Percentiles rank a stretch among this genome's conserved stretches.
phyloP scores from a whole-genome alignment of 2,797 vertebrate genomes.

The Hippopotamyrus pictus region DNA sequence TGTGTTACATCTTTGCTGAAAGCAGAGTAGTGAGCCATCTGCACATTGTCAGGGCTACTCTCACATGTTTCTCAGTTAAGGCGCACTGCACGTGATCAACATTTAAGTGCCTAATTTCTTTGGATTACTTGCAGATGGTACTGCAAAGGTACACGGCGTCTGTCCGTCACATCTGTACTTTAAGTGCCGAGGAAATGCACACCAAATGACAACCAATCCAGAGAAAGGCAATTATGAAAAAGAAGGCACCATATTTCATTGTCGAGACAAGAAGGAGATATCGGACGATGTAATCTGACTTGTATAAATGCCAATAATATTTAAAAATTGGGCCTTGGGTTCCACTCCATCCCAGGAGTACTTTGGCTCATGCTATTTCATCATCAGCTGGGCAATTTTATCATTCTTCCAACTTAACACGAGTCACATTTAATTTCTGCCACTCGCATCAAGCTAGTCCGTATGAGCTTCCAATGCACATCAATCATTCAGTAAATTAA shows the following conservation, averaged over 20 bases:
- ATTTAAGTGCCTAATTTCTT: constrained; percentile 67
- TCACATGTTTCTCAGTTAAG: constrained; percentile 13
- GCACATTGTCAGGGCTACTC: background rate
- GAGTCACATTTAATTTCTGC: constrained; percentile 27
- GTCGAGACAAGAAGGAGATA: constrained; percentile 22
- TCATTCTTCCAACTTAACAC: constrained; percentile 34
- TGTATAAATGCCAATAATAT: constrained; percentile 24
- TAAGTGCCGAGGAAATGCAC: background rate
- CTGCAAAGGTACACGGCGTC: constrained; percentile 61
- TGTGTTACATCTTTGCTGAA: background rate
- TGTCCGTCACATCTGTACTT: constrained; percentile 12
- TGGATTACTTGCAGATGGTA: constrained; percentile 71
- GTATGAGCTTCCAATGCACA: background rate
- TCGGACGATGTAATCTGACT: constrained; percentile 18
- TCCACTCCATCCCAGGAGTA: constrained; percentile 31
- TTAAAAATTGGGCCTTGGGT: constrained; percentile 25
- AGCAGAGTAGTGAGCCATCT: background rate
- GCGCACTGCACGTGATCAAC: constrained; percentile 63
- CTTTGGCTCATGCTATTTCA: constrained; percentile 41
- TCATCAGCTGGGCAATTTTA: constrained; percentile 36
- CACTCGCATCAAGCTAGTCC: background rate
- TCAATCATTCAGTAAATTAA: constrained; percentile 4
- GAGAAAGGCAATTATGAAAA: constrained; percentile 20
- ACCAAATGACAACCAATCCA: constrained; percentile 2
- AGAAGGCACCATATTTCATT: constrained; percentile 27